A percentile compares a stretch with the other conserved stretches of the same genome.
Evolutionary conservation across 1,140 invertebrate species (phyloP).

Genomic region (Cotesia typhae): DNA sequence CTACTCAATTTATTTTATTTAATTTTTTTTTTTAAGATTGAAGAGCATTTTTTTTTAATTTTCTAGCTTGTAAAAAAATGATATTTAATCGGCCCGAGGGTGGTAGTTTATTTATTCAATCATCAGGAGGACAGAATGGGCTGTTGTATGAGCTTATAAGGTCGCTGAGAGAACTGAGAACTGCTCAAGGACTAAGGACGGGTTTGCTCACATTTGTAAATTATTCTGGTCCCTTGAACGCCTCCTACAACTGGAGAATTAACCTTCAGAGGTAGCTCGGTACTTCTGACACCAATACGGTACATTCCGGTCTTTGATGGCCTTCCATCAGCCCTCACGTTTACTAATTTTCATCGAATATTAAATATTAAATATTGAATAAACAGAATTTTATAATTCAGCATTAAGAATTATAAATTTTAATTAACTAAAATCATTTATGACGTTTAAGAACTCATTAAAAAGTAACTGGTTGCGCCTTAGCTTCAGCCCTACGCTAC

Average conservation of each 20-base stretch:
- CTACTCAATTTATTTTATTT: background rate
- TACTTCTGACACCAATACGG: too few relatives aligned
- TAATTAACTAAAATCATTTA: conserved; percentile 48
- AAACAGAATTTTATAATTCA: conserved; percentile 2
- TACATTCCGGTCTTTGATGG: too few relatives aligned
- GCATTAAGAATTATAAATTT: background rate
- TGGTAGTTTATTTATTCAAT: background rate
- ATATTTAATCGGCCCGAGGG: background rate
- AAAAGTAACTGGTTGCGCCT: conserved; percentile 43
- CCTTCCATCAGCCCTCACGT: background rate
- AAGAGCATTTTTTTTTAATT: too few relatives aligned
- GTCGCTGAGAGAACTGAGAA: background rate
- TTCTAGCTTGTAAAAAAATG: background rate
- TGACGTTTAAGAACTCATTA: conserved; percentile 60
- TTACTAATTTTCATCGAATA: background rate
- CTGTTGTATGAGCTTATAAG: background rate
- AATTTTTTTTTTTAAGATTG: background rate
- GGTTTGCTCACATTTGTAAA: conserved; percentile 23
- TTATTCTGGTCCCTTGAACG: conserved; percentile 22
- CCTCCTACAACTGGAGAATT: background rate
- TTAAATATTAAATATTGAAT: background rate
- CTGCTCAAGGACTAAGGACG: conserved; percentile 24
- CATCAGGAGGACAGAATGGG: background rate
- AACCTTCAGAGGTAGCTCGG: too few relatives aligned
- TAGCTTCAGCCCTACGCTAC: too few relatives aligned